Conservation (phyloP, 2,113 vertebrate species). For the Periophthalmus modestus region DNA sequence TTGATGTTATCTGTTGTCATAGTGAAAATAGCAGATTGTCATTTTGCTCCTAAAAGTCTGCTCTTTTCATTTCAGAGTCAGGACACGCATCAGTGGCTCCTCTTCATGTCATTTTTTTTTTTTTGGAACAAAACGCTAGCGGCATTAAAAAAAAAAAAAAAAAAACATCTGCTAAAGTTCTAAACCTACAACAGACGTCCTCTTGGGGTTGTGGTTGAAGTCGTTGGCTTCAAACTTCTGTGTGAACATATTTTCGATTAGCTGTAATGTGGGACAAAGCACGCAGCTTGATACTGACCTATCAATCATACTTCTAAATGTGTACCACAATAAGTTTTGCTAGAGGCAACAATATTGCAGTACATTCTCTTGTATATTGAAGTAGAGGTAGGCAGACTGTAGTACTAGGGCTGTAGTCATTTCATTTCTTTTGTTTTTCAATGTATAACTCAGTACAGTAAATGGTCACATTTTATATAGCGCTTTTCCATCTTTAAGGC, state of each 20-base stretch:
- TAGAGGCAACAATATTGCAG: too few relatives aligned
- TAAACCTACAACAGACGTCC: constrained; percentile 12
- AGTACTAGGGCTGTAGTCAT: too few relatives aligned
- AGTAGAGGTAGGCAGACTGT: too few relatives aligned
- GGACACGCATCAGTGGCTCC: constrained; percentile 14
- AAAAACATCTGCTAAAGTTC: constrained; percentile 40
- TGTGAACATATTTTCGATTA: background rate
- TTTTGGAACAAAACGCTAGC: constrained; percentile 4
- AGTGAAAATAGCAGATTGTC: constrained; percentile 1
- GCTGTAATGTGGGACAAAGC: background rate
- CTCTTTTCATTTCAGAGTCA: background rate
- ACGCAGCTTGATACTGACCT: too few relatives aligned
- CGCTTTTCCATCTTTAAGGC: too few relatives aligned
- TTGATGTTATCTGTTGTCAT: background rate
- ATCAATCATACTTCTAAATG: background rate
- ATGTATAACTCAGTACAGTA: too few relatives aligned
- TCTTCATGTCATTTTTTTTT: constrained; percentile 11
- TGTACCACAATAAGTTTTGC: background rate
- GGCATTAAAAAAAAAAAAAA: constrained; percentile 1
- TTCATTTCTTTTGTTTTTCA: too few relatives aligned
- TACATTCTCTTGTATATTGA: too few relatives aligned
- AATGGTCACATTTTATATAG: too few relatives aligned
- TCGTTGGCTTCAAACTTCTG: constrained; percentile 11
- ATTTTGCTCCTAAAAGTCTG: constrained; percentile 4
- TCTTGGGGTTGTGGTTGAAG: constrained; percentile 8